phyloP scores from a whole-genome alignment of 2,888 invertebrate genomes.

The Leucoma salicis region DNA sequence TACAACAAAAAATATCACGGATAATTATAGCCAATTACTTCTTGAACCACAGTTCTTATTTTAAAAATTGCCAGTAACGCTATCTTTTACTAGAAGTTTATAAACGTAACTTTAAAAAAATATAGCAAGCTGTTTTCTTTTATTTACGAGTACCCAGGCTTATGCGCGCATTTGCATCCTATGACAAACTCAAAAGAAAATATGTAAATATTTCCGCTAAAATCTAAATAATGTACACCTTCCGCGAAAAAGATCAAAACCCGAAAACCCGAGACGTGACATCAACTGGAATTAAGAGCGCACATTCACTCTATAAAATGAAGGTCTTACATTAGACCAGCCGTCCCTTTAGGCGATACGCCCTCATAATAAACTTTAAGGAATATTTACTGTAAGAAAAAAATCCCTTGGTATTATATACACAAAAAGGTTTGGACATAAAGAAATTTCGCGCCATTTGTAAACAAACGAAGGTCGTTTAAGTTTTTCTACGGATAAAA shows the following conservation, averaged over 20 bases:
- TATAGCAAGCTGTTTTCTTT: no score
- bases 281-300: conserved; percentile 18
- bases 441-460: conserved; percentile 56
- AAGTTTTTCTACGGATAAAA: conserved; percentile 35
- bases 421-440: conserved; percentile 48
- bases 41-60: no score
- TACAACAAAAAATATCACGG: no score
- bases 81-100: no score
- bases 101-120: no score
- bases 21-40: no score
- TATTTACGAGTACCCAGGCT: no score
- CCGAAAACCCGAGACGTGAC: conserved; percentile 13
- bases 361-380: conserved; percentile 36
- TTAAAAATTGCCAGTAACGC: no score
- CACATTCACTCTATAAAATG: conserved; percentile 23
- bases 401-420: conserved; percentile 34
- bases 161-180: no score
- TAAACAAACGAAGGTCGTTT: conserved; percentile 44
- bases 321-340: conserved; percentile 11
- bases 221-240: not conserved
- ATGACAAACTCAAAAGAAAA: not conserved
- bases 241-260: conserved; percentile 3
- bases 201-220: not conserved
- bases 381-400: conserved; percentile 33
- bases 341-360: conserved; percentile 18